Conservation (phyloP, 2,888 invertebrate species). For the Pherbina coryleti region DNA sequence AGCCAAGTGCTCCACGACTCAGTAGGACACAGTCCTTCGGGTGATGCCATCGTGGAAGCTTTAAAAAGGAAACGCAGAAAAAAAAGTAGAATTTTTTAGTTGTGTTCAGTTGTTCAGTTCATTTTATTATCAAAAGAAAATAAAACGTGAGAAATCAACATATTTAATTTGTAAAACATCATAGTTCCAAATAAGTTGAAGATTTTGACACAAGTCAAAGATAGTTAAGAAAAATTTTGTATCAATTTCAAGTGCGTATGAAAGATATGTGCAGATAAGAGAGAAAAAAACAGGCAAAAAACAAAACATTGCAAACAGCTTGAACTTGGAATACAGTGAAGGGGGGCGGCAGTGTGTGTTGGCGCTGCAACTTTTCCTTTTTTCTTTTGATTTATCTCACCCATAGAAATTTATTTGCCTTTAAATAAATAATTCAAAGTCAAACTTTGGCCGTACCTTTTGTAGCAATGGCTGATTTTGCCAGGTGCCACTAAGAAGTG, state of each 20-base stretch:
- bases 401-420: too few species aligned
- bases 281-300: neutral
- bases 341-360: too few species aligned
- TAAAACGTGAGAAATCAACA: neutral
- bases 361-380: too few species aligned
- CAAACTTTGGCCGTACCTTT: too few species aligned
- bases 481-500: too few species aligned
- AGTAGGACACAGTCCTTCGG: slow-evolving; percentile 70
- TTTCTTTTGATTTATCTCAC: too few species aligned
- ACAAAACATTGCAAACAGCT: neutral
- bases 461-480: too few species aligned
- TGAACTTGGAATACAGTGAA: neutral
- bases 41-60: slow-evolving; percentile 65
- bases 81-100: slow-evolving; percentile 26
- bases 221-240: neutral
- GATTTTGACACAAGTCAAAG: neutral
- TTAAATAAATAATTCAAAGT: too few species aligned
- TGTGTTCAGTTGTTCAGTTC: slow-evolving; percentile 25
- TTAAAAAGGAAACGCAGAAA: slow-evolving; percentile 33
- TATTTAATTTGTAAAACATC: neutral
- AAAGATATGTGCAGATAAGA: neutral
- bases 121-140: neutral
- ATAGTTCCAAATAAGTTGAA: neutral
- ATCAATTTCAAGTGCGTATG: neutral
- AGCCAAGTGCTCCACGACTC: slow-evolving; percentile 53